These are phyloP conservation scores for Calyptomena viridis DNA, from an alignment of 2,113 vertebrate species.

Conservation along the genomic window DNA sequence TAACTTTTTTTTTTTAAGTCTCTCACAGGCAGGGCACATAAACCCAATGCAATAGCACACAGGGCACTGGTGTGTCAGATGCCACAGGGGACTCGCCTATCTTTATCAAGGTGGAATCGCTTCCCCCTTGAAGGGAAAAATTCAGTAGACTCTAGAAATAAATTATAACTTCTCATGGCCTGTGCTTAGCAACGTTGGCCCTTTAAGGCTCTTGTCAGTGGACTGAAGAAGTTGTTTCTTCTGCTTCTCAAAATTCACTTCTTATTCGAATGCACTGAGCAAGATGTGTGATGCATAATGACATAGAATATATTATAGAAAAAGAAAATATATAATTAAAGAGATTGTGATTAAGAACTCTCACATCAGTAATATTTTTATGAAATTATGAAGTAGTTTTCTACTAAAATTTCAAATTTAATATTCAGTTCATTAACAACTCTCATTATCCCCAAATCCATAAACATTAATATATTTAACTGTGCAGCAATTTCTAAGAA, in stretches of 20 bases:
- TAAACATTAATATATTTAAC: slow-evolving; percentile 17
- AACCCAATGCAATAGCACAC: neutral
- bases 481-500: neutral
- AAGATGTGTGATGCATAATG: neutral
- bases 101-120: neutral
- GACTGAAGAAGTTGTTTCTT: neutral
- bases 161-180: neutral
- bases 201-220: neutral
- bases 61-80: neutral
- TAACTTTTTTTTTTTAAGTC: neutral
- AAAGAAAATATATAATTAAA: neutral
- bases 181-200: neutral
- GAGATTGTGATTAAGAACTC: neutral
- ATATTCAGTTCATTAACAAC: slow-evolving; percentile 15
- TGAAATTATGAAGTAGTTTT: neutral
- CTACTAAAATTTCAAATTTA: neutral
- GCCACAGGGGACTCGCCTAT: too few species aligned
- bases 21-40: neutral
- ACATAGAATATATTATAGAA: neutral
- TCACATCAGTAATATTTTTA: neutral
- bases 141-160: neutral
- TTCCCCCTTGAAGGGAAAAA: neutral
- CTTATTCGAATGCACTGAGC: neutral
- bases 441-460: neutral
- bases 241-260: neutral